A percentile compares a stretch with the other conserved stretches of the same genome.
phyloP scores from a whole-genome alignment of 2,113 vertebrate species.

The Mormoops blainvillei region DNA sequence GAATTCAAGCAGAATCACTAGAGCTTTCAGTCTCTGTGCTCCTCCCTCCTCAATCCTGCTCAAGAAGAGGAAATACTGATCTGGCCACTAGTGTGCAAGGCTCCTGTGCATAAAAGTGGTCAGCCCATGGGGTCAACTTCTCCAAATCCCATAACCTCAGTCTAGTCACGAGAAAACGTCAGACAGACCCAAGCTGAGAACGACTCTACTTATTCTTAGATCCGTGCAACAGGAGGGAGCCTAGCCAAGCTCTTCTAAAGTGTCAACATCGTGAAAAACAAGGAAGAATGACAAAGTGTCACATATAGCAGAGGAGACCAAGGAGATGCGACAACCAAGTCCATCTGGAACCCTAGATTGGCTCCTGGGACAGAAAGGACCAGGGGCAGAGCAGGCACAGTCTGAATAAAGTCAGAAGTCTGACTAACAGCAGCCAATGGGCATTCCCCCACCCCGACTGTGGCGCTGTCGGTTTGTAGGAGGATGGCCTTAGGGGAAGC shows the following conservation, averaged over 20 bases:
- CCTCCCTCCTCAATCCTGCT: neutral
- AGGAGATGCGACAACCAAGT: neutral
- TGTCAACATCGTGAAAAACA: neutral
- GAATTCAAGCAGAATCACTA: neutral
- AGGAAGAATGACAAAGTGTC: neutral
- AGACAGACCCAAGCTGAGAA: neutral
- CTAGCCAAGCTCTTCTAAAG: neutral
- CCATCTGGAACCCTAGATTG: no score
- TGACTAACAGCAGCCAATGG: neutral
- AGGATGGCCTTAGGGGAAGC: neutral
- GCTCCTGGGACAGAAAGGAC: neutral
- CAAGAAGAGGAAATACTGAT: neutral
- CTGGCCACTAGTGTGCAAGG: neutral
- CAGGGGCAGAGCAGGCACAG: neutral
- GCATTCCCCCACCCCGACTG: neutral
- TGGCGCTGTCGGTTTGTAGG: accelerated
- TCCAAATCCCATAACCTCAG: neutral
- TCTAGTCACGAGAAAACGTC: neutral
- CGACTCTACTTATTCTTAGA: neutral
- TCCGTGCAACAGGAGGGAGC: neutral
- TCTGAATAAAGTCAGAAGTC: neutral
- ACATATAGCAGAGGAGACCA: neutral
- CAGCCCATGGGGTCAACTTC: neutral
- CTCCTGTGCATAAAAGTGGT: neutral
- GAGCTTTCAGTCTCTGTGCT: neutral